Evolutionary conservation across 2,797 vertebrate genomes (phyloP), one percentile per base, ranked within the genome.

Genomic region (Channallabes apus): DNA sequence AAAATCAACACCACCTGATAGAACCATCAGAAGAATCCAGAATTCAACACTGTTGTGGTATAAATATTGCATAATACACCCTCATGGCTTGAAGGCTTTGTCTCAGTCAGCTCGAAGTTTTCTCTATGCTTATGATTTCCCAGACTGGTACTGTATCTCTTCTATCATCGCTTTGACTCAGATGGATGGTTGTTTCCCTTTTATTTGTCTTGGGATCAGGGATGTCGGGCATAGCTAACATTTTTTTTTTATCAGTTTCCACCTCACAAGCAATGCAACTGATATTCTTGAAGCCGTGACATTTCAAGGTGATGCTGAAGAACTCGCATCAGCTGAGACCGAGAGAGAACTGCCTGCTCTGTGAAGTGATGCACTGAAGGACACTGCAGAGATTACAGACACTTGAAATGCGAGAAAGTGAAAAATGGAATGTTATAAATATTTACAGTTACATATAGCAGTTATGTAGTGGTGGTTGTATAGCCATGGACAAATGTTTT

Each of bases 151-250:
- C 80, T 3, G 46, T 51, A 51, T 51, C 3, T 46, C 17, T 75
- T 62, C 7, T 59, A 59, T 82, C 46, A 75, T 73, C 54, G 35
- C 9, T 32, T 29, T 77, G 14, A 61, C 20, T 24, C 56, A 32
- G 51, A 56, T 29, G 7, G 46, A 76, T 58, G 73, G 9, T 59
- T 59, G 24, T 5, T 54, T 15, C 24, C 1, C n/a, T 64, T 73
- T 65, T 38, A 18, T 58, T 58, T 82, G 8, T 69, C 35, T 35
- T 62, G 54, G n/a, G 27, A 82, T 69, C 54, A 71, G 73, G 41
- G n/a, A 67, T 69, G 72, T 86, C 80, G 3, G 65, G 64, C 80
- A 82, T 78, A 82, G 62, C 59, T 82, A 35, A 14, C 41, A 78
- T 82, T 71, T 77, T 78, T 77, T n/a, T n/a, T 32, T 32, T 54